Base-by-base conservation (phyloP, 2,113 vertebrate species). In the Callocephalon fimbriatum region DNA sequence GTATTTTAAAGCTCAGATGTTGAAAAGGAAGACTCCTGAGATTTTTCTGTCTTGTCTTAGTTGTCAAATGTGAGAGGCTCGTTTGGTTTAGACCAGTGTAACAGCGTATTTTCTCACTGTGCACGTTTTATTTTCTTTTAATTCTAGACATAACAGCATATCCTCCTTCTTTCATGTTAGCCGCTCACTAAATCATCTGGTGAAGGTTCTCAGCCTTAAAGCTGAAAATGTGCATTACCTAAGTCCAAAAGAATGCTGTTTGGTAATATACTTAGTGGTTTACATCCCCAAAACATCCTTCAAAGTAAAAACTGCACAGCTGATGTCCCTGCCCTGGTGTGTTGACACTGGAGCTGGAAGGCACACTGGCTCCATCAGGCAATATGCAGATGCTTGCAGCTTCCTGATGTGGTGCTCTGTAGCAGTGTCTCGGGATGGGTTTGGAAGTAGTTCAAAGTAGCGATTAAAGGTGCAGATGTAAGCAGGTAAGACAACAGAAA, bases 51-150 rank as follows among this genome's bases (percentile, higher is more conserved):
- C 51, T 85, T 47, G 18, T 42, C 38, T 72, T 68, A 72, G 58
- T n/a, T 91, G 48, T 76, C 81, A 91, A 82, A 61, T 27, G 37
- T 22, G 23, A 72, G 44, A 12, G 26, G n/a, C 56, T 76, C 19
- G 51, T 91, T 72, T 90, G 59, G 47, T 92, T 92, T 90, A 82
- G 56, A 66, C 19, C 23, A 45, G n/a, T 35, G 95, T 81, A 58
- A 45, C 19, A 48, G 50, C 7, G 4, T 44, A 20, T 93, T 75
- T 94, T 90, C 86, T 94, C 32, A 4, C 27, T 18, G 9, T 58
- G 54, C n/a, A 50, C 10, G 3, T 58, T 93, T 67, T 84, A 44
- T 81, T 97, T 95, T 74, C 59, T 86, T 95, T 90, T 70, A 59
- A 80, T 92, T 80, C 71, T 38, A 88, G 78, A 61, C 59, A 31